Base-by-base conservation (phyloP, 2,797 vertebrate species). In the Hozukius guyotensis region DNA sequence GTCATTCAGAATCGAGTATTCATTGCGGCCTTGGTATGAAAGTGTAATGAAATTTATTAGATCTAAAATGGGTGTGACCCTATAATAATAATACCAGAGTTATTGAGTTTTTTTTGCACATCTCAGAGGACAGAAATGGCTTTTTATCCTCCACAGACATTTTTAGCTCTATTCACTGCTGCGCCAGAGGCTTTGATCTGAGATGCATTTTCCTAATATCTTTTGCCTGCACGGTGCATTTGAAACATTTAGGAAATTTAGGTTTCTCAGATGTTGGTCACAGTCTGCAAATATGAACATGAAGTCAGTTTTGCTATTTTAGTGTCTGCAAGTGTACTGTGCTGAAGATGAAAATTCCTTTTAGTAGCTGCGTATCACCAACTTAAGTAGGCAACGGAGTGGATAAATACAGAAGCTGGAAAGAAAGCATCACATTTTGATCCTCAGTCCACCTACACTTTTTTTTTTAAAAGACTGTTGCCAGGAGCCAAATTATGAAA, bases 1-100 rank as follows among this genome's bases (percentile, higher is more conserved):
- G 87, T 74, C 78, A 78, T 76, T 60, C 68, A 66, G 60, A 86
- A 84, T 79, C 1, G 10, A 77, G 77, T 84, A 72, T 90, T 88
- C 84, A 83, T 64, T 66, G 55, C 42, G 18, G 56, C 68, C 52
- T 24, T 36, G 63, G 60, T 66, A 34, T 75, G 46, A 91, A 88
- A 80, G 68, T 71, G 67, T 88, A 89, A 88, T 89, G 79, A 77
- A 85, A 87, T 90, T 62, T 79, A 87, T 91, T 78, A 81, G 70
- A 91, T 91, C 69, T 79, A 55, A 88, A 90, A 84, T 81, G 67
- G 75, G 73, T 46, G 65, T 78, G 83, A 90, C 84, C 81, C 53
- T 80, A 10, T 73, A 75, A 72, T 74, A 83, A 85, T 87, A 85
- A 84, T 75, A 80, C 25, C 74, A 66, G 61, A 70, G 55, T 83